Evolutionary conservation across 2,113 vertebrate species (phyloP), one percentile per base, ranked within the genome.

Genomic region (Calonectris borealis): DNA sequence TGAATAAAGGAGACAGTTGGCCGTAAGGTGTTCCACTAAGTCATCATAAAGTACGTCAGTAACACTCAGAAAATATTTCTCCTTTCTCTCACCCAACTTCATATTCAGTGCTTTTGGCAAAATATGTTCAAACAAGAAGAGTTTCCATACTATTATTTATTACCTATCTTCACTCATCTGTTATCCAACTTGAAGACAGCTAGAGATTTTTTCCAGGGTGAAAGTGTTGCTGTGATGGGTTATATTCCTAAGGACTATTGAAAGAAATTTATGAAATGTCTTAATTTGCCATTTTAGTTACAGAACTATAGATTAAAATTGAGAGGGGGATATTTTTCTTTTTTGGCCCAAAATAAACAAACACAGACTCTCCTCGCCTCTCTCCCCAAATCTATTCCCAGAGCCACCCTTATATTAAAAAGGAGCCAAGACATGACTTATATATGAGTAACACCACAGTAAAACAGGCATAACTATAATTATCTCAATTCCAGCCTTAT

Each of bases 91-190:
- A 25, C 16, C 55, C 55, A 94, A 77, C 68, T 91, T 76, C 76
- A 78, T 81, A 94, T 48, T 75, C 81, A 64, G 65, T 89, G 83
- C 72, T 95, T 95, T 93, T 89, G 91, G 83, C 77, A 95, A 92
- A 94, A 88, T 36, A 70, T 69, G 71, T 83, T 88, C 80, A 89
- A 90, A 94, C 88, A 96, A 81, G 80, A 92, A 78, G 69, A 62
- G 68, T 87, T 88, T 92, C 65, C 89, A 87, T 79, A 82, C 83
- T 82, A 76, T 91, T 89, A 95, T 86, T 94, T 88, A 95, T 87
- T 86, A 55, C 36, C 64, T 71, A 95, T 55, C 72, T 95, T 86
- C 48, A 66, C 48, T 92, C 61, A 87, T 48, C 69, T 92, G 69
- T 91, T 93, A 89, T 1, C 90, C 90, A 89, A 29, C 81, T 60